Evolutionary conservation across 2,888 invertebrate species (phyloP).

Genomic region (Orchesella flavescens): DNA sequence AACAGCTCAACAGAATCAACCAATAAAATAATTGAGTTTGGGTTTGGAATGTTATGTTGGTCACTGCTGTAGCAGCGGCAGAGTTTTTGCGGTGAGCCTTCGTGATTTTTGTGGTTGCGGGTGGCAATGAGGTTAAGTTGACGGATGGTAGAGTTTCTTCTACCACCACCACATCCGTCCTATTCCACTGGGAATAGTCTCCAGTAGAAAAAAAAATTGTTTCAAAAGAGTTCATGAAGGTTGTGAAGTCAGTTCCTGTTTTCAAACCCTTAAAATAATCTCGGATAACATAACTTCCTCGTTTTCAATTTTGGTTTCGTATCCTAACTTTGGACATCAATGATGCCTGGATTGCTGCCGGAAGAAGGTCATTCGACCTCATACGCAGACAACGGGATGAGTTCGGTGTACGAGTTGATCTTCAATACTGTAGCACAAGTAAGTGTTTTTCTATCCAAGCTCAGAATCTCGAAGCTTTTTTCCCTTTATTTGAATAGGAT

Average conservation of each 20-base stretch:
- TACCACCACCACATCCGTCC: conserved; percentile 58
- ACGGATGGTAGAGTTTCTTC: conserved; percentile 59
- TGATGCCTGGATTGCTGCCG: conserved; percentile 62
- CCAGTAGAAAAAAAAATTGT: background rate
- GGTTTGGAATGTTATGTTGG: background rate
- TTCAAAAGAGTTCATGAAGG: background rate
- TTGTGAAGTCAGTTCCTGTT: background rate
- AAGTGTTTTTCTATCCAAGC: conserved; percentile 30
- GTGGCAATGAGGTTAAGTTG: conserved; percentile 49
- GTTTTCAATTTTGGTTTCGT: background rate
- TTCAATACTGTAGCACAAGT: conserved; percentile 72
- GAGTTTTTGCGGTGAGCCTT: conserved; percentile 17
- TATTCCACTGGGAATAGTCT: conserved; percentile 37
- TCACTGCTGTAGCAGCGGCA: background rate
- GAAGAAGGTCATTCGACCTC: conserved; percentile 58
- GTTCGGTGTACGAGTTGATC: conserved; percentile 68
- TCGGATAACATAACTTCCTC: background rate
- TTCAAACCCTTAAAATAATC: background rate
- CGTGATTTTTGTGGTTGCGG: conserved; percentile 49
- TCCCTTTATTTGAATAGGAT: background rate
- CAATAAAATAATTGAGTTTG: too few species aligned
- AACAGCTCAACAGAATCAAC: too few species aligned
- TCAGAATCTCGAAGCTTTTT: background rate
- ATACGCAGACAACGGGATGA: conserved; percentile 55
- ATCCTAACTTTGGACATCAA: conserved; percentile 9